A percentile compares a stretch with the other conserved stretches of the same genome.
phyloP scores from a whole-genome alignment of 1,140 invertebrate species.

The Diploscapter pachys region DNA sequence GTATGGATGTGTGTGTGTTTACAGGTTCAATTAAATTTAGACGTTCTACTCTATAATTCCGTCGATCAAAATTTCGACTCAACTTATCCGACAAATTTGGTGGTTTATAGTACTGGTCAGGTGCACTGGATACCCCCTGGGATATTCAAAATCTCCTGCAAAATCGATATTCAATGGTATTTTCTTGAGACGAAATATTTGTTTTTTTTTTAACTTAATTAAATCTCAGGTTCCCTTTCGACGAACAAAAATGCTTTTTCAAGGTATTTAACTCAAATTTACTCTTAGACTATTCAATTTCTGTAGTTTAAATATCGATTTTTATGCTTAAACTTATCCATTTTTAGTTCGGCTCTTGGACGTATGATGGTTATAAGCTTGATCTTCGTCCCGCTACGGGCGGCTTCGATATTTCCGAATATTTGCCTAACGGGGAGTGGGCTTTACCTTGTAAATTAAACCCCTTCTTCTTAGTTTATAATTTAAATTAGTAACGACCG shows the following conservation, averaged over 20 bases:
- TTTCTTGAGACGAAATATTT: constrained; percentile 55
- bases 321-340: too few species aligned
- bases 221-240: constrained; percentile 42
- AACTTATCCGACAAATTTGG: constrained; percentile 58
- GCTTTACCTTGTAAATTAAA: constrained; percentile 63
- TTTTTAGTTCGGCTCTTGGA: constrained; percentile 86
- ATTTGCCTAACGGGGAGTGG: constrained; percentile 97
- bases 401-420: constrained; percentile 66
- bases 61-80: constrained; percentile 57
- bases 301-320: not conserved
- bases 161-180: constrained; percentile 59
- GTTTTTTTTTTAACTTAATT: constrained; percentile 59
- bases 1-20: constrained; percentile 65
- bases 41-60: constrained; percentile 26
- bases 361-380: constrained; percentile 87
- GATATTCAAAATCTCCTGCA: constrained; percentile 59
- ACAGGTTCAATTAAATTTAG: too few species aligned
- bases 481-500: constrained; percentile 49
- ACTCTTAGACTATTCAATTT: constrained; percentile 1
- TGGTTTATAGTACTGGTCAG: constrained; percentile 53
- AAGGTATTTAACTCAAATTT: constrained; percentile 53
- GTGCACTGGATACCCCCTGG: constrained; percentile 56
- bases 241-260: constrained; percentile 57
- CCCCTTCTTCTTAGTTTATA: not conserved
- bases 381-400: constrained; percentile 75